These are phyloP conservation scores for Thamnophis elegans DNA, from an alignment of 2,797 vertebrate species.

Conservation along the genomic window DNA sequence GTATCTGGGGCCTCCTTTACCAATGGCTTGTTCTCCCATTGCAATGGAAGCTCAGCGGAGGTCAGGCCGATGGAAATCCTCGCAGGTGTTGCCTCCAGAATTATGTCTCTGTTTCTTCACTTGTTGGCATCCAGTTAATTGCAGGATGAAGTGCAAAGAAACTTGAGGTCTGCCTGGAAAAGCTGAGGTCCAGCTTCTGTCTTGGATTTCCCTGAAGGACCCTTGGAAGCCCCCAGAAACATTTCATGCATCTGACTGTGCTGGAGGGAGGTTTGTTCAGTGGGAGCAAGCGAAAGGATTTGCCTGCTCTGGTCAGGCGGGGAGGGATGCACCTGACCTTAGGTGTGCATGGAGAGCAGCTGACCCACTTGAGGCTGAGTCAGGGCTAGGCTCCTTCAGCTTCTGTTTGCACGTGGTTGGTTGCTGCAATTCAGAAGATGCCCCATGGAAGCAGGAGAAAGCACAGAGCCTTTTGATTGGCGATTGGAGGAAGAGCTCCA, in stretches of 20 bases:
- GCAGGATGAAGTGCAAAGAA: not conserved
- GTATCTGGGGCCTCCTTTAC: not conserved
- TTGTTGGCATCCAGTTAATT: not conserved
- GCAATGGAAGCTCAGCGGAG: not conserved
- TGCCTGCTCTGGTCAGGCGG: not conserved
- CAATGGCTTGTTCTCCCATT: not conserved
- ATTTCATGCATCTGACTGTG: not conserved
- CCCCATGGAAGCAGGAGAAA: not conserved
- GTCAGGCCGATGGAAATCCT: not conserved
- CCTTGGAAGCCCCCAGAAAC: not conserved
- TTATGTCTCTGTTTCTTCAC: not conserved
- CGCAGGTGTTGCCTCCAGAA: not conserved
- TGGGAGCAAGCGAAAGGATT: not conserved
- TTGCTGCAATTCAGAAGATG: not conserved
- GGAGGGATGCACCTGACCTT: not conserved
- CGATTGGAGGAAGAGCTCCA: not conserved
- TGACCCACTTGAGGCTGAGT: not conserved
- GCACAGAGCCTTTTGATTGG: not conserved
- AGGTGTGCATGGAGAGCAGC: not conserved
- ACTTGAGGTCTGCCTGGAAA: not conserved
- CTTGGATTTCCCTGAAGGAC: not conserved
- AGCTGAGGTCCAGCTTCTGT: not conserved
- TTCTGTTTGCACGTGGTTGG: not conserved
- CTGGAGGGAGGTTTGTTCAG: not conserved
- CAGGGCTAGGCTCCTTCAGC: not conserved